phyloP scores from a whole-genome alignment of 2,113 vertebrate genomes.

The pig (Sus scrofa) region DNA sequence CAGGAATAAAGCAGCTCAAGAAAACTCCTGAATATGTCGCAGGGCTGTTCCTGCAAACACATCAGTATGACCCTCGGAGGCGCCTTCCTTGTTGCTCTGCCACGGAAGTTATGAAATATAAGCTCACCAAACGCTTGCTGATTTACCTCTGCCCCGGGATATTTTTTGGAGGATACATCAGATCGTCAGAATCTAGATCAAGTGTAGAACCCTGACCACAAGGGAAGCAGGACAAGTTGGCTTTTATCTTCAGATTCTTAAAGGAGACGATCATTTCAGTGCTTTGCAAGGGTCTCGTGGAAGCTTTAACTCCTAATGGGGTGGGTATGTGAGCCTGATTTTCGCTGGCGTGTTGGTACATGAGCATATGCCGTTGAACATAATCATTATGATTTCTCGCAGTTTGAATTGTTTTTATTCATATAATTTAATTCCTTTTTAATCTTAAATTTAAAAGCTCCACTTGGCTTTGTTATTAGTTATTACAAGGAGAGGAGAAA shows the following conservation, averaged over 20 bases:
- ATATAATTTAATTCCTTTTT: not conserved
- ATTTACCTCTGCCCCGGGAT: not conserved
- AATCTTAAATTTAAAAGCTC: not conserved
- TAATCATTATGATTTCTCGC: not conserved
- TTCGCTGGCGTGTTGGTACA: not conserved
- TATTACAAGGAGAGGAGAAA: not conserved
- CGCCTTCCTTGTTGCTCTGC: too few relatives aligned
- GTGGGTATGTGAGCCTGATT: rapidly evolving
- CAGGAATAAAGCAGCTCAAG: not conserved
- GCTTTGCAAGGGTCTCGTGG: not conserved
- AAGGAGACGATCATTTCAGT: not conserved
- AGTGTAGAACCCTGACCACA: not conserved
- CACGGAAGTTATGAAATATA: rapidly evolving
- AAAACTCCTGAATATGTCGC: rapidly evolving
- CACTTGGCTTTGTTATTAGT: not conserved
- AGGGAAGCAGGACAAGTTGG: not conserved
- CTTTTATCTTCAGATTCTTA: not conserved
- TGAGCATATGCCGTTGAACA: not conserved
- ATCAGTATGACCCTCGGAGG: not conserved
- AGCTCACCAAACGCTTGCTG: rapidly evolving
- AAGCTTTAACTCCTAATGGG: not conserved
- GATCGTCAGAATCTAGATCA: too few relatives aligned
- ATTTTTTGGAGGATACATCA: not conserved
- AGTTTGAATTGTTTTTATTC: not conserved
- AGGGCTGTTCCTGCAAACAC: not conserved